These are phyloP conservation scores for Pseudomyrmex pallidus DNA, from an alignment of 1,140 invertebrate species.

Conservation along the genomic window DNA sequence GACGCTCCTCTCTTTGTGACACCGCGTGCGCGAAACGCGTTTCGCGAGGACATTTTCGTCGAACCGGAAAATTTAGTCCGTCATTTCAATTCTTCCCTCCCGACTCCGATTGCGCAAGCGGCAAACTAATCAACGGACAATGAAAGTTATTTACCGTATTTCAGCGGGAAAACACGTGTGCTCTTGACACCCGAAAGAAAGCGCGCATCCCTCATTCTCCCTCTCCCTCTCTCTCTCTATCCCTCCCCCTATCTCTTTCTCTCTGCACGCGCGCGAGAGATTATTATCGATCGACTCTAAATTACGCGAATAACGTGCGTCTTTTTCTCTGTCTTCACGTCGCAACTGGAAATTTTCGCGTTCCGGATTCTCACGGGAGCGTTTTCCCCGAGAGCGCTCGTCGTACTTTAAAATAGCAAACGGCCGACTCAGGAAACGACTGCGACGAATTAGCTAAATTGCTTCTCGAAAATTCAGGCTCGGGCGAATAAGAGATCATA, in stretches of 20 bases:
- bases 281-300: constrained; percentile 69
- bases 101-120: constrained; percentile 16
- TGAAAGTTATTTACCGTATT: constrained; percentile 29
- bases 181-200: constrained; percentile 45
- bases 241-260: background rate
- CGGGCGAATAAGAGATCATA: constrained; percentile 26
- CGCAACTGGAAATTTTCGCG: background rate
- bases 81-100: background rate
- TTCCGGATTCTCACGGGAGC: constrained; percentile 22
- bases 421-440: constrained; percentile 5
- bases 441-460: background rate
- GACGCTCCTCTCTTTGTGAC: background rate
- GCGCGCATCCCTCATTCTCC: background rate
- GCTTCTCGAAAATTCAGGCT: background rate
- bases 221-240: no score
- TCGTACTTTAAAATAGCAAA: constrained; percentile 1
- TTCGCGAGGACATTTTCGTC: background rate
- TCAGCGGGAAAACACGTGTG: constrained; percentile 7
- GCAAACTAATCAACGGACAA: constrained; percentile 21
- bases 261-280: constrained; percentile 24
- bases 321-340: constrained; percentile 57
- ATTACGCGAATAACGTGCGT: constrained; percentile 60
- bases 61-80: background rate
- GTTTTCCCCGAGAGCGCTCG: background rate
- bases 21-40: background rate